phyloP scores from a whole-genome alignment of 2,797 vertebrate species.

The Phyllotis vaccarum region DNA sequence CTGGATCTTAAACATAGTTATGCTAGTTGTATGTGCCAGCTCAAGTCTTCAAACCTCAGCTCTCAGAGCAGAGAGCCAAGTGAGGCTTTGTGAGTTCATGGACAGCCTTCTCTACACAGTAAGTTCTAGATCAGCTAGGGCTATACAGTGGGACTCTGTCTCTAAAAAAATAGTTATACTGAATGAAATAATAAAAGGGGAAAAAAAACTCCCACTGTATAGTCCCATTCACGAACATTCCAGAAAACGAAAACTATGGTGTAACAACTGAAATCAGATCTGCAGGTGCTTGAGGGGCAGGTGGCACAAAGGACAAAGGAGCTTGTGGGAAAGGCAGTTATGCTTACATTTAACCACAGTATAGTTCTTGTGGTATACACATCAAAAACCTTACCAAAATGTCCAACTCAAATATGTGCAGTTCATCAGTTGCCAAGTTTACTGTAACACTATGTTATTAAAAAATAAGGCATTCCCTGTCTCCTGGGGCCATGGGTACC shows the following conservation, averaged over 20 bases:
- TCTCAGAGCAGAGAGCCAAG: not conserved
- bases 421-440: not conserved
- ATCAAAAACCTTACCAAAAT: not conserved
- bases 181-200: not conserved
- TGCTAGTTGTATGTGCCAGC: not conserved
- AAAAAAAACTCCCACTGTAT: too few relatives aligned
- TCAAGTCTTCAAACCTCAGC: not conserved
- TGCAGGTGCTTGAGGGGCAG: not conserved
- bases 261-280: not conserved
- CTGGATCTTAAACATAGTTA: not conserved
- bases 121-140: not conserved
- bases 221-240: not conserved
- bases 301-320: not conserved
- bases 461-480: not conserved
- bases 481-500: not conserved
- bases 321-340: not conserved
- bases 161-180: not conserved
- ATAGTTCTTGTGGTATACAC: not conserved
- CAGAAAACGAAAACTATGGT: not conserved
- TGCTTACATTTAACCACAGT: not conserved
- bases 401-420: not conserved
- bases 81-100: not conserved
- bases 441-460: not conserved
- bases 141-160: not conserved
- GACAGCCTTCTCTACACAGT: not conserved